phyloP scores from a whole-genome alignment of 2,113 vertebrate species.

The Cyprinus carpio region DNA sequence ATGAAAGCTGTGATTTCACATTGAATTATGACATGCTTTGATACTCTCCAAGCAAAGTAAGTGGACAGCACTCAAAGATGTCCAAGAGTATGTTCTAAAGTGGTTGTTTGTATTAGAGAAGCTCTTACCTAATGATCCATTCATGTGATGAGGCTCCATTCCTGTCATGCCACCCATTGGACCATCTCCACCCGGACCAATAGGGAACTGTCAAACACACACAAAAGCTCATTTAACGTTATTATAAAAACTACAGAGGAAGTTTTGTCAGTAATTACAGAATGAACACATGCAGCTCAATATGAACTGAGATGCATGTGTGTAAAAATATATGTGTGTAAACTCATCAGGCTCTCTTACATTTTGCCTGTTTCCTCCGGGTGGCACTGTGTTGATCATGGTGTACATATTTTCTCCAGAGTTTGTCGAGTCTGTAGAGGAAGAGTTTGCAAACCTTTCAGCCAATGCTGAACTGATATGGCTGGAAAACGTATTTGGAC shows the following conservation, averaged over 20 bases:
- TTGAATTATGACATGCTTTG: conserved; percentile 3
- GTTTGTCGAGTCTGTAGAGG: conserved; percentile 90
- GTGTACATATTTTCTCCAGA: conserved; percentile 99
- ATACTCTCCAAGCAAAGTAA: conserved; percentile 18
- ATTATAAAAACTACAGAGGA: neutral
- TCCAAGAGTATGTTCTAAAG: conserved; percentile 22
- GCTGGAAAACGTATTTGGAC: neutral
- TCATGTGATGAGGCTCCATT: conserved; percentile 99
- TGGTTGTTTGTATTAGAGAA: neutral
- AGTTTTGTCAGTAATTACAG: neutral
- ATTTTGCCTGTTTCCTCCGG: conserved; percentile 93
- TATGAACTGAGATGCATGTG: neutral
- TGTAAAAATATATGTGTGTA: neutral
- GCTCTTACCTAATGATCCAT: conserved; percentile 92
- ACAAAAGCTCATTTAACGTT: neutral
- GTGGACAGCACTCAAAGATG: neutral
- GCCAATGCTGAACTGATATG: neutral
- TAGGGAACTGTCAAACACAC: conserved; percentile 83
- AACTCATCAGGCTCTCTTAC: neutral
- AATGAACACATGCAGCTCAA: neutral
- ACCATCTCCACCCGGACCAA: conserved; percentile 93
- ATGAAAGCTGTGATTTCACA: neutral
- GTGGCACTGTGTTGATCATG: conserved; percentile 95
- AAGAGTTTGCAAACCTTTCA: conserved; percentile 44
- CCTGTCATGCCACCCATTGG: conserved; percentile 92